Evolutionary conservation across 2,888 invertebrate genomes (phyloP).

Genomic region (Caenorhabditis uteleia): DNA sequence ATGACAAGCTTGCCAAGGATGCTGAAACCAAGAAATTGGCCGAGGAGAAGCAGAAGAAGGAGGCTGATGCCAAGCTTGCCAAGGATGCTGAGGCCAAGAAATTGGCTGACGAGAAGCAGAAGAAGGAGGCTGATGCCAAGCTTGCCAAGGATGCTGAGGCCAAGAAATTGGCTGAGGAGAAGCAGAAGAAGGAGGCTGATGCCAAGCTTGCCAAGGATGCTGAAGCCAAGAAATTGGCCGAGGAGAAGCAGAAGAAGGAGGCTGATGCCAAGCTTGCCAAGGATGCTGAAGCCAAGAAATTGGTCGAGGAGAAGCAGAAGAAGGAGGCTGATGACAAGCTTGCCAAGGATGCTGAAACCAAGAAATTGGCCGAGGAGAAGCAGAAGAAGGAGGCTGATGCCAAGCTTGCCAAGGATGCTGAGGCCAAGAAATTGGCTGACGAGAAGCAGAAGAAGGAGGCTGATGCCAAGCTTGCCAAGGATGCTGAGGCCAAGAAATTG

Average conservation of each 20-base stretch:
- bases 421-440: slow-evolving; percentile 7
- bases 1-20: slow-evolving; percentile 6
- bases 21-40: not conserved
- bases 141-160: too few species aligned
- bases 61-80: slow-evolving; percentile 14
- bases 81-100: slow-evolving; percentile 20
- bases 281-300: not conserved
- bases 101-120: slow-evolving; percentile 7
- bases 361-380: not conserved
- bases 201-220: not conserved
- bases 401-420: slow-evolving; percentile 12
- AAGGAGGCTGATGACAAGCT: slow-evolving; percentile 3
- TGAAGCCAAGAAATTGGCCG: not conserved
- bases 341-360: slow-evolving; percentile 9
- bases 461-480: slow-evolving; percentile 1
- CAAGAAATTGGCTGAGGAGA: slow-evolving; percentile 16
- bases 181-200: slow-evolving; percentile 3
- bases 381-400: slow-evolving; percentile 7
- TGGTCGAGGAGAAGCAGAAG: slow-evolving; percentile 5
- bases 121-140: slow-evolving; percentile 16
- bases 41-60: slow-evolving; percentile 1
- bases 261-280: not conserved
- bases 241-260: not conserved
- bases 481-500: slow-evolving; percentile 5
- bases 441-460: slow-evolving; percentile 3